A percentile compares a stretch with the other conserved stretches of the same genome.
These are phyloP conservation scores for Gopherus flavomarginatus DNA, from an alignment of 2,113 vertebrate genomes.

Conservation along the genomic window DNA sequence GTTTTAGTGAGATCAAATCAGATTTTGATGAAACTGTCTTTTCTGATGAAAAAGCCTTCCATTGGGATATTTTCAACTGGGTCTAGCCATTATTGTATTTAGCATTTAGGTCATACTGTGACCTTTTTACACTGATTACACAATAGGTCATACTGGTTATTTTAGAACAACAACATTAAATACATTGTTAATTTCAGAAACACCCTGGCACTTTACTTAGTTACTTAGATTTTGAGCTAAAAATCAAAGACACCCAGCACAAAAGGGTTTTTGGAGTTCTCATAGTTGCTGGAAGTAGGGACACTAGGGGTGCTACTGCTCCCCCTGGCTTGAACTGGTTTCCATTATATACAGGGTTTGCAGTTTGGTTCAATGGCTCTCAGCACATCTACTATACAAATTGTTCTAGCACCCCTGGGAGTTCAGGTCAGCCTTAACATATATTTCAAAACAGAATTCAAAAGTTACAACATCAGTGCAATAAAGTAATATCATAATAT, in stretches of 20 bases:
- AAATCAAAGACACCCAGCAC: slow-evolving; percentile 6
- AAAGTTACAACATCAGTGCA: slow-evolving; percentile 21
- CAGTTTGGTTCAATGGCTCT: too few relatives aligned
- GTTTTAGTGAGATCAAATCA: not conserved
- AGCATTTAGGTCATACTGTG: slow-evolving; percentile 26
- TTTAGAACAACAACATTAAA: slow-evolving; percentile 42
- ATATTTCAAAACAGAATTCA: slow-evolving; percentile 1
- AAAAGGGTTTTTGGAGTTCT: not conserved
- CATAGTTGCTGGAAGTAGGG: too few relatives aligned
- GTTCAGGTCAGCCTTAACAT: not conserved
- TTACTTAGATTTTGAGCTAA: slow-evolving; percentile 45
- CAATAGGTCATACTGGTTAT: slow-evolving; percentile 31
- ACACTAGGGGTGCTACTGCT: too few relatives aligned
- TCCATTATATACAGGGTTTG: too few relatives aligned
- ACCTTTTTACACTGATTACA: slow-evolving; percentile 37
- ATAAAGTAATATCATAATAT: slow-evolving; percentile 20
- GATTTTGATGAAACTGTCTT: not conserved
- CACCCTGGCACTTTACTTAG: not conserved
- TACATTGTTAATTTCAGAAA: not conserved
- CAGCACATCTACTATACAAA: too few relatives aligned
- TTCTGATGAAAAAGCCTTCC: not conserved
- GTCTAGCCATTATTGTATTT: not conserved
- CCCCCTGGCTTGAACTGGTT: too few relatives aligned
- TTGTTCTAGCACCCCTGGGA: not conserved
- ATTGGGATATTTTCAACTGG: not conserved